Evolutionary conservation across 2,797 vertebrate genomes (phyloP), one percentile per base, ranked within the genome.

Genomic region (Ceryle rudis): DNA sequence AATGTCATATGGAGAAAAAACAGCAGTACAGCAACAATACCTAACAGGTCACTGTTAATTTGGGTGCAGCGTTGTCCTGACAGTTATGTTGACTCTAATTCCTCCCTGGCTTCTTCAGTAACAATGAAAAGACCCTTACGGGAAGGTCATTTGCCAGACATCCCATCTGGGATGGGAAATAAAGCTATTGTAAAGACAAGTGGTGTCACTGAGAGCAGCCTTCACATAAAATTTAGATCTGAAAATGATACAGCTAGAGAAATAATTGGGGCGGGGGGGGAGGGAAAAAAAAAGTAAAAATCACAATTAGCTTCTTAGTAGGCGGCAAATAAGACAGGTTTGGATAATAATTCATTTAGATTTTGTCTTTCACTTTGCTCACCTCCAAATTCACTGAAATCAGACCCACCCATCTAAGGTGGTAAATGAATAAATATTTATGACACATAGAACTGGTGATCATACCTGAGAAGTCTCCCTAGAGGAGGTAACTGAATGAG

Each of bases 121-220:
- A 42, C 90, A 95, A 85, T 42, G 5, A 92, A 82, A 77, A 86
- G 70, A 83, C 60, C 55, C 67, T 64, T 70, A 66, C 52, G 39
- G 66, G 61, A 95, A 95, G 62, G 70, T 75, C 44, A 90, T 88
- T 93, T 94, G 25, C 51, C 55, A 93, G 66, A 51, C 46, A 89
- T 58, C 46, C 21, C 26, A 71, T 74, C 58, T 83, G n/a, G 47
- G 17, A 55, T 66, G 37, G 58, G 39, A 91, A 91, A 90, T 39
- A 79, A 84, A 93, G 47, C 26, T 66, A 81, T 9, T 88, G 72
- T 57, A 41, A 61, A 71, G 71, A 87, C 35, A 74, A 95, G 69
- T 16, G 12, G 33, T 75, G 42, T 39, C 39, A 75, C 28, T 44
- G 31, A 81, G 19, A 89, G 28, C n/a, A 88, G 39, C 23, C 25